Base-by-base conservation (phyloP, 1,140 invertebrate species). In the Teleogryllus occipitalis region DNA sequence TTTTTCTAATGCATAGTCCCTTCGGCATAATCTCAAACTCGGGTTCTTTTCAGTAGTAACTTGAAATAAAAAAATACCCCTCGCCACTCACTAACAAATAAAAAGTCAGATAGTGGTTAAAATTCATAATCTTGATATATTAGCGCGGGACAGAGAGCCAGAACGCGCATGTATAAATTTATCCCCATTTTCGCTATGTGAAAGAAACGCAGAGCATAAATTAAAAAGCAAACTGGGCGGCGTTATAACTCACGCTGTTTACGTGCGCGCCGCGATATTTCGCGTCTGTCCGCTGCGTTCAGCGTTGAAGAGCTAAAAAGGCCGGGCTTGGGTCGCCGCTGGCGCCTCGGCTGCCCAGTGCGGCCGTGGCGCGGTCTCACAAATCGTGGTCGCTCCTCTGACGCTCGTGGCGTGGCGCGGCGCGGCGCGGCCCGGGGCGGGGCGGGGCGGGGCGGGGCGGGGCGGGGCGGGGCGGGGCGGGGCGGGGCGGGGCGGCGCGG, bases 71-170 rank as follows among this genome's bases (percentile, higher is more conserved):
- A 65, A 65, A 65, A 7, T 3, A 65, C 3, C 7, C 54, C 54
- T 65, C 54, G 54, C 54, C 54, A 65, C 54, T 65, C 54, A 65
- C 54, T 65, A 65, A 65, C 54, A 65, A 65, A 65, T 65, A 65
- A 65, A 65, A 65, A 18, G 54, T 65, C 54, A 65, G 54, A 65
- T 65, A 65, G 54, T 65, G 54, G 54, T 65, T 65, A 65, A 65
- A 65, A 65, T 65, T 65, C 54, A 65, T 65, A 65, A 65, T 65
- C 54, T 65, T 65, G 54, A 65, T 65, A 65, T 65, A 65, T 65
- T 65, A 65, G 54, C 18, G 54, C 54, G 18, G 10, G 54, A 65
- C 54, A 18, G 54, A 18, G 54, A 65, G 54, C 54, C 54, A 14
- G 54, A 65, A 65, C 10, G 54, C 54, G 54, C 18, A 18, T 65